phyloP scores from a whole-genome alignment of 2,797 vertebrate genomes.

The Scleropages formosus region DNA sequence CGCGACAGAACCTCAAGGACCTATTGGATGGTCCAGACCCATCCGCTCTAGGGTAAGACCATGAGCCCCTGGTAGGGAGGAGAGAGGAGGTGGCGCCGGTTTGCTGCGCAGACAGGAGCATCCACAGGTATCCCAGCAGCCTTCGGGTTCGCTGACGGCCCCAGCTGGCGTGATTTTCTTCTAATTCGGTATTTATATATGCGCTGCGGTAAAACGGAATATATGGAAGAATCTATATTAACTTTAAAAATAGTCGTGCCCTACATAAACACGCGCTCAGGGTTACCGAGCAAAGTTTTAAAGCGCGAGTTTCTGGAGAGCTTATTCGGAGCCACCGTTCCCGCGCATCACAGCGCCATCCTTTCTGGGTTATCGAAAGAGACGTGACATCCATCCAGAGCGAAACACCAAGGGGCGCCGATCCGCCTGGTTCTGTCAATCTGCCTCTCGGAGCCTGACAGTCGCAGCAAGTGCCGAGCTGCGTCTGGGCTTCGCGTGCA shows the following conservation, averaged over 20 bases:
- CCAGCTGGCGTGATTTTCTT: conserved; percentile 43
- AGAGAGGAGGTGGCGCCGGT: no score
- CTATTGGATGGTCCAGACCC: no score
- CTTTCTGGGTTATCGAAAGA: conserved; percentile 17
- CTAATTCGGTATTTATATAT: no score
- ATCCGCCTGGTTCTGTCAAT: neutral
- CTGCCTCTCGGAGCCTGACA: conserved; percentile 1
- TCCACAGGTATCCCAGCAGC: conserved; percentile 50
- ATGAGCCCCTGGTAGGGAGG: no score
- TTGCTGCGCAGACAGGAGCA: neutral
- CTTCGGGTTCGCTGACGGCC: conserved; percentile 43
- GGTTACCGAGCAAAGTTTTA: conserved; percentile 44
- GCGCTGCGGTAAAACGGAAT: no score
- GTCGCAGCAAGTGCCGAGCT: neutral
- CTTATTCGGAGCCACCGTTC: conserved; percentile 24
- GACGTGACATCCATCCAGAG: neutral
- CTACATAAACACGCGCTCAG: no score
- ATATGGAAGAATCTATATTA: no score
- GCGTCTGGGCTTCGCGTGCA: neutral
- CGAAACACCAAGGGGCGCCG: neutral
- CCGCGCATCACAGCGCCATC: conserved; percentile 18
- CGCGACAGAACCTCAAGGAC: no score
- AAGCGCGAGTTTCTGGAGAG: no score
- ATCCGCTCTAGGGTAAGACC: no score
- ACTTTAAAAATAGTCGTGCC: no score